Base-by-base conservation (phyloP, 30 jellyfish, hydroid and myxozoan species). In the Chrysaora quinquecirrha region DNA sequence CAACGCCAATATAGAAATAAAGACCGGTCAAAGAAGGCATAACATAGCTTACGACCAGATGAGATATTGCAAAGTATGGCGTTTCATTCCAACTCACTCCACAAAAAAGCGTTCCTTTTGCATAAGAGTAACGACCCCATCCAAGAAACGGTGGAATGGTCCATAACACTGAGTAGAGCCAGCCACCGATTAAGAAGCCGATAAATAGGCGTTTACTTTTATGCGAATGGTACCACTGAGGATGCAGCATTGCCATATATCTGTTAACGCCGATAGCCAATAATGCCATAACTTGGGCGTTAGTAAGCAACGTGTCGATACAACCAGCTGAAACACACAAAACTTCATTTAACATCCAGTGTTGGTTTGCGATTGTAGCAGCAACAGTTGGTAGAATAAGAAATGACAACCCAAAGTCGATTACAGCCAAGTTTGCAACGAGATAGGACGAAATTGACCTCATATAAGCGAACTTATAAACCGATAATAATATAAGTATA, bases 211-310 rank as follows among this genome's bases (percentile, higher is more conserved):
- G 52, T 20, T 58, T 78, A 47, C 23, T 64, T 32, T 62, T 78
- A 21, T 63, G 6, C 10, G 89, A 61, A 1, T 61, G 25, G 31
- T 78, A 78, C 52, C 70, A 67, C 19, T 63, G 70, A 1, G 89
- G 89, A 30, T 52, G 72, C 16, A 29, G 89, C 89, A 78, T 77
- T 3, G 89, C 89, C 11, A 46, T 43, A 25, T 63, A 78, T 0
- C 89, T 50, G 49, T 78, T 78, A 16, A 78, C 64, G 60, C 89
- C 81, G 34, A 78, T 78, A 32, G 50, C 20, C 63, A 78, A 67
- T 16, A 78, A 63, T 3, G 89, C 89, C 89, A 78, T 78, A 3
- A 78, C 74, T 48, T 78, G 89, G 34, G 81, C 89, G 33, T 78
- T 78, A 11, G 89, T 78, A 7, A 78, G 43, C 20, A 78, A 34